Evolutionary conservation across 2,797 vertebrate genomes (phyloP).

Genomic region (Sternotherus odoratus): DNA sequence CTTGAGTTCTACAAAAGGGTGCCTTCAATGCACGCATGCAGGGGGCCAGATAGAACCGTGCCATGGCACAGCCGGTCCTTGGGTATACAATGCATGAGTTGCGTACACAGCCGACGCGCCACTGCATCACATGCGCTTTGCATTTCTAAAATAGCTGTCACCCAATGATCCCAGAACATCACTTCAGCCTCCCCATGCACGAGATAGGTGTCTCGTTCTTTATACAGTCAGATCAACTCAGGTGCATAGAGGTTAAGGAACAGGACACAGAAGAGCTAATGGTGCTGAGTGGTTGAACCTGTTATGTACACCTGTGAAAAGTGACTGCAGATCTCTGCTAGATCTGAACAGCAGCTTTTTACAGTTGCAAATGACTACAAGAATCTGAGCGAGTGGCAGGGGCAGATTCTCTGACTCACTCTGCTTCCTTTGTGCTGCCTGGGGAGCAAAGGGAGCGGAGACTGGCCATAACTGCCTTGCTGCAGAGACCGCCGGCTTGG

Average conservation of each 20-base stretch:
- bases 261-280: not conserved
- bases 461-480: not conserved
- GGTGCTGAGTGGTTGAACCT: not conserved
- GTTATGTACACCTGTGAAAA: not conserved
- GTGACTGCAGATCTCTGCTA: not conserved
- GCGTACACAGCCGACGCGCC: not conserved
- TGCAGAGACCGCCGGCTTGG: not conserved
- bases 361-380: accelerated
- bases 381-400: not conserved
- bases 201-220: not conserved
- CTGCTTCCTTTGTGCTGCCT: not conserved
- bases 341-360: not conserved
- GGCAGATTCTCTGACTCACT: not conserved
- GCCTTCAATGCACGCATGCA: not conserved
- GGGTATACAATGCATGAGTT: not conserved
- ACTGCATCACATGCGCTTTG: not conserved
- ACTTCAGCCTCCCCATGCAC: not conserved
- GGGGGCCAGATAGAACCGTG: not conserved
- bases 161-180: not conserved
- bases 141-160: not conserved
- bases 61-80: not conserved
- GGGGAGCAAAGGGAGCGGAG: not conserved
- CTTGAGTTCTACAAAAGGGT: not conserved
- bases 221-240: not conserved
- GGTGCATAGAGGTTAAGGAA: not conserved